Conservation (phyloP, 2,797 vertebrate species). For the Chelon auratus region DNA sequence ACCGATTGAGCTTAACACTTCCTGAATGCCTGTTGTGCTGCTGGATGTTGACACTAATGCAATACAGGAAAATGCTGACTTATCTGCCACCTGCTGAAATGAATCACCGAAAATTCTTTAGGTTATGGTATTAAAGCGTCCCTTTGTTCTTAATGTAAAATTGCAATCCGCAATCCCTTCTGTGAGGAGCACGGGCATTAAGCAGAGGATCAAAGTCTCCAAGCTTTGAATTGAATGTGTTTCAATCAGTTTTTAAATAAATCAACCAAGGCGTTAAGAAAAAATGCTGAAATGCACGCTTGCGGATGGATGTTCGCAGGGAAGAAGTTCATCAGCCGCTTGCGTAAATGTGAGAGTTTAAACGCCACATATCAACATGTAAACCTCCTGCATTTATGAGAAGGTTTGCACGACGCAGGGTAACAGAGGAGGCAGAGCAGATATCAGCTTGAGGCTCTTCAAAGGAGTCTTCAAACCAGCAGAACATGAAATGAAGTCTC, state of each 20-base stretch:
- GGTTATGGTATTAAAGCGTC: constrained; percentile 40
- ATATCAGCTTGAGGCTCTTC: constrained; percentile 38
- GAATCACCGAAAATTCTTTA: constrained; percentile 45
- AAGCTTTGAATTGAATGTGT: constrained; percentile 22
- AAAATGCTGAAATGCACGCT: constrained; percentile 25
- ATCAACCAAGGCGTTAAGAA: constrained; percentile 11
- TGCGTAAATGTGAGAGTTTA: constrained; percentile 40
- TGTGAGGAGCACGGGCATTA: constrained; percentile 15
- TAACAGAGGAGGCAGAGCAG: constrained; percentile 4
- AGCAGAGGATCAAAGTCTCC: constrained; percentile 38
- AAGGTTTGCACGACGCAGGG: constrained; percentile 15
- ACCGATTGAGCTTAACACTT: constrained; percentile 57
- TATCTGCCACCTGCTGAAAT: constrained; percentile 44
- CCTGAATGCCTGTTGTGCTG: constrained; percentile 52
- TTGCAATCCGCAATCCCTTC: constrained; percentile 31
- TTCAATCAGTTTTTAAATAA: constrained; percentile 36
- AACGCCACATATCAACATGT: constrained; percentile 9
- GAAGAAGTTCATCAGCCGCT: constrained; percentile 6
- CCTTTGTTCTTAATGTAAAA: constrained; percentile 53
- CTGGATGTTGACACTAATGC: constrained; percentile 47
- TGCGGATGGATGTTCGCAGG: neutral
- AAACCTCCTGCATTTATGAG: constrained; percentile 16
- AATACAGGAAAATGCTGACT: constrained; percentile 49
- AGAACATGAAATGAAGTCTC: constrained; percentile 60
- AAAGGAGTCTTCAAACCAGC: constrained; percentile 55